A percentile compares a stretch with the other conserved stretches of the same genome.
phyloP scores from a whole-genome alignment of 2,888 invertebrate species.

The Strigamia maritima region DNA sequence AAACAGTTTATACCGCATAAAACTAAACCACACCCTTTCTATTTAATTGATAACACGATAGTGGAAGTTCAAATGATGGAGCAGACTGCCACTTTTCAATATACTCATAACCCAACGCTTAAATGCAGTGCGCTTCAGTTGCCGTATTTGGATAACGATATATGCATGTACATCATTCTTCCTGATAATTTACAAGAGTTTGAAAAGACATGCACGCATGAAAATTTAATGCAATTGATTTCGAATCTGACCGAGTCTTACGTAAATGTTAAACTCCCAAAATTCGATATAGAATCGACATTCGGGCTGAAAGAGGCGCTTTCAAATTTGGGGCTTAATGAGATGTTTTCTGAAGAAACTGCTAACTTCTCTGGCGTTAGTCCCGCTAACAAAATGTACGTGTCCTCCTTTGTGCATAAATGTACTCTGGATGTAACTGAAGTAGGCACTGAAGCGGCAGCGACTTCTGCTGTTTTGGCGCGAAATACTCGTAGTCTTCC shows the following conservation, averaged over 20 bases:
- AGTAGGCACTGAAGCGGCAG: conserved; percentile 80
- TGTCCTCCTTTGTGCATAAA: conserved; percentile 75
- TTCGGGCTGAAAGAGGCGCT: conserved; percentile 53
- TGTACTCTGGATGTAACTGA: conserved; percentile 82
- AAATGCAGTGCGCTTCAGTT: not conserved
- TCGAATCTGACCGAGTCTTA: not conserved
- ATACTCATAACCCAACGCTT: not conserved
- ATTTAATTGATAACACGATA: conserved; percentile 53
- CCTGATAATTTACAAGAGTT: not conserved
- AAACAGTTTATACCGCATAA: conserved; percentile 66
- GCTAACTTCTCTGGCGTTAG: not conserved
- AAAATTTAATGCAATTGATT: not conserved
- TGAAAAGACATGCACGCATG: not conserved
- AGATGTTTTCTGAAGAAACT: not conserved
- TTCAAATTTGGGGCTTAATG: not conserved
- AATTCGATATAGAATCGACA: conserved; percentile 47
- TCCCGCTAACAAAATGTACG: conserved; percentile 53
- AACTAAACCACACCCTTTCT: conserved; percentile 72
- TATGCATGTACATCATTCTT: not conserved
- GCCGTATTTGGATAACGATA: not conserved
- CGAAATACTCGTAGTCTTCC: not conserved
- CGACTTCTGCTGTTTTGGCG: conserved; percentile 58
- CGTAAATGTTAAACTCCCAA: conserved; percentile 55
- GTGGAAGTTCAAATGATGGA: not conserved
- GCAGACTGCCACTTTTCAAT: not conserved